Conservation (phyloP, 2,113 vertebrate species). For the Serilophus lunatus region DNA sequence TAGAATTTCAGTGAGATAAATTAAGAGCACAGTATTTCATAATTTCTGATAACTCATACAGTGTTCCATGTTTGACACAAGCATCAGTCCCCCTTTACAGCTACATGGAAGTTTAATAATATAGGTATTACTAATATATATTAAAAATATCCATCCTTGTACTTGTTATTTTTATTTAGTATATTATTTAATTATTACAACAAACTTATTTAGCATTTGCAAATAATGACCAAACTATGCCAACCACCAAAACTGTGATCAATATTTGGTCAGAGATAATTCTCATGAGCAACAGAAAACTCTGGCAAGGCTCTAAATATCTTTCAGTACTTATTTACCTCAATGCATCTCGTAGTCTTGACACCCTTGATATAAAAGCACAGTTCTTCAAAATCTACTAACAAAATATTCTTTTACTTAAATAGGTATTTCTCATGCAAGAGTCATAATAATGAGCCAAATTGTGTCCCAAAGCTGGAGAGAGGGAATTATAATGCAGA, state of each 20-base stretch:
- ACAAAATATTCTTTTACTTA: neutral
- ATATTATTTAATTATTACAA: neutral
- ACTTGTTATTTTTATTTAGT: neutral
- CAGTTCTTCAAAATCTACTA: neutral
- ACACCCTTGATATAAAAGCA: neutral
- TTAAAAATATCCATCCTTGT: neutral
- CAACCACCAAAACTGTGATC: neutral
- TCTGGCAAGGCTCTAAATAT: neutral
- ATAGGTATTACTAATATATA: neutral
- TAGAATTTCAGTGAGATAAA: neutral
- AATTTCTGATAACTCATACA: neutral
- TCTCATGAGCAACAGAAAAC: neutral
- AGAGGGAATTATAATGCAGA: neutral
- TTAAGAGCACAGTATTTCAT: neutral
- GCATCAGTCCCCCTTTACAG: neutral
- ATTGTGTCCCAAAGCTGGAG: neutral
- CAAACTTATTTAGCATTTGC: neutral
- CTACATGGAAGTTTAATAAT: neutral
- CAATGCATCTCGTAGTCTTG: rapidly evolving
- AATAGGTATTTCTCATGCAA: neutral
- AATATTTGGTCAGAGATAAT: neutral
- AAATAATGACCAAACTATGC: neutral
- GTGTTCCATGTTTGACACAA: neutral
- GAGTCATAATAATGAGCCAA: neutral
- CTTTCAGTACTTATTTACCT: neutral